Conservation (phyloP, 2,888 invertebrate species). For the Teleogryllus oceanicus region DNA sequence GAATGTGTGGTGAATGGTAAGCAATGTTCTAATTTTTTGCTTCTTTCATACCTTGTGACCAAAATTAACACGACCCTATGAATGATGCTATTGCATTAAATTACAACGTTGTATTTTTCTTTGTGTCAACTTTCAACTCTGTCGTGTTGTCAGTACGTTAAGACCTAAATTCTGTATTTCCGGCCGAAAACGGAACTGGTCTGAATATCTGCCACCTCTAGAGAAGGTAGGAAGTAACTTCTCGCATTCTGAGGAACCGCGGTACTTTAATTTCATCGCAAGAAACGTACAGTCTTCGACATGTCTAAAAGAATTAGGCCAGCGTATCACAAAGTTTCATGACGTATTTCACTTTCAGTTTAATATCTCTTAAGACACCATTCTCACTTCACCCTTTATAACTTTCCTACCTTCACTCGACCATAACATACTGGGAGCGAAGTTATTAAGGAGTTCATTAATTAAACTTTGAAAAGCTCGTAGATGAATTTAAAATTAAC, state of each 20-base stretch:
- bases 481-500: constrained; percentile 18
- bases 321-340: not conserved
- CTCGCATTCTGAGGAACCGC: not conserved
- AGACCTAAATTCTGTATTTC: no score
- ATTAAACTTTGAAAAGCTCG: constrained; percentile 18
- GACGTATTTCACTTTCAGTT: not conserved
- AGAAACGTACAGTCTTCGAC: not conserved
- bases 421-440: constrained; percentile 18
- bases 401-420: not conserved
- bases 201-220: no score
- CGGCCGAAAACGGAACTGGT: no score
- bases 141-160: no score
- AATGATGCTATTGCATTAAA: no score
- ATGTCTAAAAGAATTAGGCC: constrained; percentile 18
- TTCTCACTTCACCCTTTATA: not conserved
- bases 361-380: constrained; percentile 4
- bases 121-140: no score
- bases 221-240: not conserved
- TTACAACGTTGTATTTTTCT: no score
- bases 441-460: constrained; percentile 18
- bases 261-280: not conserved
- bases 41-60: no score
- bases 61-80: no score
- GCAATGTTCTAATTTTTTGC: no score
- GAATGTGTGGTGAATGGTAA: no score